Evolutionary conservation across 2,797 vertebrate species (phyloP).

Genomic region (Chelmon rostratus): DNA sequence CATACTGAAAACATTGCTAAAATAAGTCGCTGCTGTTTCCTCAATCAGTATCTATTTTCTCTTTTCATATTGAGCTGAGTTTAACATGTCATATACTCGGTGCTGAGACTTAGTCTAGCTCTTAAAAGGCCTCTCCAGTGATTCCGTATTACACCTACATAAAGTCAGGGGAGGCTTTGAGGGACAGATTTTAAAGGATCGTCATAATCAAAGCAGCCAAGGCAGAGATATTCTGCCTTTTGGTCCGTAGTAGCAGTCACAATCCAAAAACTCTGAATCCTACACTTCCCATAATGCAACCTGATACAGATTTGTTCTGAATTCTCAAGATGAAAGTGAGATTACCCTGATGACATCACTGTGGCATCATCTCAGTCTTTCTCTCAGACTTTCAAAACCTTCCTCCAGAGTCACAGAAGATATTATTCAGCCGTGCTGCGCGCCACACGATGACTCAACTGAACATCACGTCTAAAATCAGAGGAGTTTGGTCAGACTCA

Average conservation of each 20-base stretch:
- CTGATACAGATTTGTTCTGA: background rate
- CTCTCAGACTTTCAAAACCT: background rate
- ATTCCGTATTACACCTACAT: background rate
- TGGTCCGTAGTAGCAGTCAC: background rate
- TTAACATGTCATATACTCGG: background rate
- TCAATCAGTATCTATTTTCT: background rate
- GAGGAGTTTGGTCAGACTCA: background rate
- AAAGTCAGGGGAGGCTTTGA: background rate
- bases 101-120: background rate
- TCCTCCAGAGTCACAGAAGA: background rate
- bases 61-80: background rate
- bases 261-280: background rate
- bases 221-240: background rate
- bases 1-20: background rate
- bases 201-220: conserved; percentile 1
- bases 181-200: background rate
- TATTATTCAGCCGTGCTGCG: background rate
- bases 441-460: background rate
- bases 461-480: background rate
- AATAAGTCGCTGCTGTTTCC: background rate
- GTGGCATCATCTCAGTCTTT: background rate
- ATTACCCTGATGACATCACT: background rate
- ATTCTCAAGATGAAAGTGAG: background rate
- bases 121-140: background rate
- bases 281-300: background rate